Percentiles rank a stretch among this genome's conserved stretches.
phyloP scores from a whole-genome alignment of 2,113 vertebrate genomes.

The Trinectes maculatus region DNA sequence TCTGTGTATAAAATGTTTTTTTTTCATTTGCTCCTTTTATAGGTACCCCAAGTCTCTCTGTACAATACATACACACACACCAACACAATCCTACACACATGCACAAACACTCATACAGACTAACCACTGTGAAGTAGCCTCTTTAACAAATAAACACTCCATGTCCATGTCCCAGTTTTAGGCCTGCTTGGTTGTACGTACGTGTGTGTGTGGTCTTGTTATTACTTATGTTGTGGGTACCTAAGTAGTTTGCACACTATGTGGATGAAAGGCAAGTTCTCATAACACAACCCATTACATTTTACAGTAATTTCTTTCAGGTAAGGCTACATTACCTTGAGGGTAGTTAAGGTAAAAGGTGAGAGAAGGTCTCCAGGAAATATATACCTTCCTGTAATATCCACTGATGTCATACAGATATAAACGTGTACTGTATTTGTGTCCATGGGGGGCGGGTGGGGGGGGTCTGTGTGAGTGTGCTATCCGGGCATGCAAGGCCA shows the following conservation, averaged over 20 bases:
- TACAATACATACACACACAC: neutral
- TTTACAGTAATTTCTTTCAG: no score
- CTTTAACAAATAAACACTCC: conserved; percentile 70
- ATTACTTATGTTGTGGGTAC: neutral
- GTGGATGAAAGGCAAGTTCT: neutral
- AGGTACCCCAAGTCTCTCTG: neutral
- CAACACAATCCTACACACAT: neutral
- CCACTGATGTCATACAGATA: neutral
- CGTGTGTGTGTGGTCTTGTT: neutral
- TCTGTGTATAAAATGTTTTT: no score
- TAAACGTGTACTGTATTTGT: neutral
- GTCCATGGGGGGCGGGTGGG: no score
- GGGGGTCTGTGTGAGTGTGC: neutral
- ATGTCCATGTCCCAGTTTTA: conserved; percentile 23
- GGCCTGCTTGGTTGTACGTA: conserved; percentile 1
- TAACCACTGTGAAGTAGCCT: conserved; percentile 60
- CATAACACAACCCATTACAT: neutral
- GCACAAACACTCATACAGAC: conserved; percentile 31
- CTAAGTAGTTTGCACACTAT: neutral
- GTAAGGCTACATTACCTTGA: no score
- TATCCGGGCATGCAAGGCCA: conserved; percentile 22
- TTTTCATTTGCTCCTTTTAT: neutral
- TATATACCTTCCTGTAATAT: neutral
- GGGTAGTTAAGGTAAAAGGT: neutral
- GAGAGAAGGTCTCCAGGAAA: neutral